Evolutionary conservation across 1,140 invertebrate genomes (phyloP).

Genomic region (Euwallacea similis): DNA sequence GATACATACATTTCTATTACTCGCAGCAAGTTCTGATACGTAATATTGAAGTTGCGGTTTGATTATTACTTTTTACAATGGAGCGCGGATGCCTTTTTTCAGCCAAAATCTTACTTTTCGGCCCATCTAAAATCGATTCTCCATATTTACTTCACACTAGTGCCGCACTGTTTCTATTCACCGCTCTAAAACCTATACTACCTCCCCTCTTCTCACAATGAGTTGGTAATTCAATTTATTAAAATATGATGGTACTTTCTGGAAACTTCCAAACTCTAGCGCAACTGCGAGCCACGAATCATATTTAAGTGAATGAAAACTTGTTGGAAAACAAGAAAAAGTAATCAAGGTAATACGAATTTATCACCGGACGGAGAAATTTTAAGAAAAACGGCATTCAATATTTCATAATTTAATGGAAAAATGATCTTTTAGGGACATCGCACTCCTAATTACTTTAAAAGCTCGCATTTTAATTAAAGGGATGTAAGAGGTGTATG

Average conservation of each 20-base stretch:
- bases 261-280: slow-evolving; percentile 8
- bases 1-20: background rate
- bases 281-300: background rate
- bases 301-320: slow-evolving; percentile 18
- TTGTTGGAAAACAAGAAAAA: slow-evolving; percentile 21
- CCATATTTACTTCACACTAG: too few relatives aligned
- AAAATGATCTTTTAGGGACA: background rate
- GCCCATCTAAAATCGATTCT: too few relatives aligned
- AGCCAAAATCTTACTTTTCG: too few relatives aligned
- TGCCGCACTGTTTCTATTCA: background rate
- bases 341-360: slow-evolving; percentile 22
- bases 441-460: background rate
- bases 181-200: background rate
- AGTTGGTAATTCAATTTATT: slow-evolving; percentile 17
- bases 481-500: background rate
- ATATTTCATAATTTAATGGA: slow-evolving; percentile 23
- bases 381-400: slow-evolving; percentile 8
- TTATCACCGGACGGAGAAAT: slow-evolving; percentile 6
- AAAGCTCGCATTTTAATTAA: slow-evolving; percentile 5
- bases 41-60: too few relatives aligned
- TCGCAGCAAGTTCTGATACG: background rate
- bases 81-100: too few relatives aligned
- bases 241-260: slow-evolving; percentile 10
- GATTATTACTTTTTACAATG: too few relatives aligned
- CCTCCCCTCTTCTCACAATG: background rate